A percentile compares a stretch with the other conserved stretches of the same genome.
Conservation (phyloP, 2,888 invertebrate species). For the Temnothorax ravouxi region DNA sequence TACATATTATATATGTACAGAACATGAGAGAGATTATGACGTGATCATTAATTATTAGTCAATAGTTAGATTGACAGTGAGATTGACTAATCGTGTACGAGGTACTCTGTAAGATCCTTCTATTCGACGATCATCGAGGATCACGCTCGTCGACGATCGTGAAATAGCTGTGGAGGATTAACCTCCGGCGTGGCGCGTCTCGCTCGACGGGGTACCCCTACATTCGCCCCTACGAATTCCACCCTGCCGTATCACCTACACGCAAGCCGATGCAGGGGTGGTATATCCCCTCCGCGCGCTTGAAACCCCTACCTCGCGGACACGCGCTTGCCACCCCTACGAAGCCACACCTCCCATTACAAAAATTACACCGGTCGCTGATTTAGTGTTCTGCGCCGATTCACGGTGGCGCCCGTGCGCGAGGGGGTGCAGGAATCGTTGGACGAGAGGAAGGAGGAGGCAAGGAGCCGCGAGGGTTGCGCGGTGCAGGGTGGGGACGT, state of each 20-base stretch:
- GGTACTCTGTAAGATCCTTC: background rate
- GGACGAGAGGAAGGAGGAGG: slow-evolving; percentile 63
- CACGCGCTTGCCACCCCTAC: slow-evolving; percentile 79
- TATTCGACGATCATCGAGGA: slow-evolving; percentile 38
- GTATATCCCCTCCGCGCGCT: slow-evolving; percentile 75
- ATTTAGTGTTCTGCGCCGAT: slow-evolving; percentile 85
- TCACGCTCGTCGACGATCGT: slow-evolving; percentile 67
- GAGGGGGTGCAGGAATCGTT: slow-evolving; percentile 36
- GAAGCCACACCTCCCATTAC: slow-evolving; percentile 86
- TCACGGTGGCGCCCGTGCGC: slow-evolving; percentile 72
- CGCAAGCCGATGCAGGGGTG: slow-evolving; percentile 70
- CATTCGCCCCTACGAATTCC: slow-evolving; percentile 67
- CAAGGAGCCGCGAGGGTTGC: slow-evolving; percentile 73
- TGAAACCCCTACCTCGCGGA: slow-evolving; percentile 62
- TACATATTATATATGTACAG: background rate
- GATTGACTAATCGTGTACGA: background rate
- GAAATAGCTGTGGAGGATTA: slow-evolving; percentile 75
- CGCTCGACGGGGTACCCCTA: slow-evolving; percentile 73
- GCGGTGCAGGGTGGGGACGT: slow-evolving; percentile 76
- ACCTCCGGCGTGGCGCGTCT: slow-evolving; percentile 72
- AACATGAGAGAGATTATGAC: background rate
- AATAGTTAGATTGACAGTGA: background rate
- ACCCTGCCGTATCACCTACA: slow-evolving; percentile 69
- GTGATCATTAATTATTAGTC: slow-evolving; percentile 23
- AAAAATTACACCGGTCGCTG: slow-evolving; percentile 86